Base-by-base conservation (phyloP, 2,888 invertebrate genomes). In the Cremastinae sp. region DNA sequence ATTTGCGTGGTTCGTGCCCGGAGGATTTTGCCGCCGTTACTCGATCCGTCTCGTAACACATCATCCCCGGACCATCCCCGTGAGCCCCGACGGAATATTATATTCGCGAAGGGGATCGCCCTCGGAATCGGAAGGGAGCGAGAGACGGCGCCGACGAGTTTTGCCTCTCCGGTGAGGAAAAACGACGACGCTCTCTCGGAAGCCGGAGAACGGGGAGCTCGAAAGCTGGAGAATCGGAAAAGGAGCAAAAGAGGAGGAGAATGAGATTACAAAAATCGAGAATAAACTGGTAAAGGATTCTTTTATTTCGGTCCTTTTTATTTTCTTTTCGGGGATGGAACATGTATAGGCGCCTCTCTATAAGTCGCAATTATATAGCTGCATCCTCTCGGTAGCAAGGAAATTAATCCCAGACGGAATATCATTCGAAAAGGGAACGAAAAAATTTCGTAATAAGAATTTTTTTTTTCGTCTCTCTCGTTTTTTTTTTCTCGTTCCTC, bases 1-100 rank as follows among this genome's bases (percentile, higher is more conserved):
- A 87, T 87, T 87, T 87, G 83, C 82, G 86, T 85, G 85, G 83
- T 85, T 58, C 83, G 82, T 83, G 85, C 86, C 85, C 80, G 83
- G 75, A 76, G 86, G 84, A 81, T 84, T n/a, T 80, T 62, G 74
- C 66, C 73, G 68, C 78, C 78, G 79, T 79, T 65, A 53, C 66
- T 28, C 70, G 68, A 35, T 28, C 49, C 2, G 9, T 51, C 70
- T 14, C 14, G 18, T 28, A 41, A 62, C 71, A 43, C 53, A 28
- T 41, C 43, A 35, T n/a, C 39, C 61, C 47, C 56, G 74, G 79
- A 62, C 74, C 78, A 70, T 81, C 81, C 78, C 72, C 78, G 72
- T 7, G 41, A 66, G 75, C 71, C 78, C 73, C 80, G 82, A 83
- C 83, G 81, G 28, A 28, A 28, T 5, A 28, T 28, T 3, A 82